Base-by-base conservation (phyloP, 1,140 invertebrate species). In the Solen grandis region DNA sequence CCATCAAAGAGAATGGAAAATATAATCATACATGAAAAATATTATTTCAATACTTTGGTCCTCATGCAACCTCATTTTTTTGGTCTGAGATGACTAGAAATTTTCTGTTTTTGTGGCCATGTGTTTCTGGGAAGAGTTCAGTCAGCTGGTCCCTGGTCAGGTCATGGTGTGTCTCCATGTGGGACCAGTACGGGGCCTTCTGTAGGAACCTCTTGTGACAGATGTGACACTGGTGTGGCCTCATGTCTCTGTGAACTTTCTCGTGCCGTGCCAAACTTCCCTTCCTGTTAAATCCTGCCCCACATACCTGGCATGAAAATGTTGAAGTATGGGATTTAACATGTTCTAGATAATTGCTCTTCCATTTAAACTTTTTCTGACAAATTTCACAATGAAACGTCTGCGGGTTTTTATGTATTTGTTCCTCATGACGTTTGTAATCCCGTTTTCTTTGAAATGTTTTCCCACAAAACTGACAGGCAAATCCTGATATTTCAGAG, bases 161-260 rank as follows among this genome's bases (percentile, higher is more conserved):
- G 22, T 78, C 75, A 57, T 78, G 75, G 60, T 78, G 35, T 57
- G 68, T 78, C 16, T 69, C 75, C 75, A 78, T 78, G 41, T 78
- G 75, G 5, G 66, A 29, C 75, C 75, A 78, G 52, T 46, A 78
- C 8, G 63, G 75, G 22, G 46, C 25, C 54, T 78, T 78, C 55
- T 78, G 75, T 55, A 78, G 25, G 60, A 78, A 78, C n/a, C 75
- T 57, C 5, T 65, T 50, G 5, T 25, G 13, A 54, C 75, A 78
- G 16, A 78, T 59, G n/a, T 78, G 75, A 38, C 75, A 78, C 27
- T 41, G 29, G 36, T 68, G 65, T 13, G 62, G 50, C 57, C 57
- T 78, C 0, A 29, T 16, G 19, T 35, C 52, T 19, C 27, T n/a
- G 57, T 78, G 75, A 29, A 60, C 69, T 38, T 55, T 36, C 14